Base-by-base conservation (phyloP, 2,113 vertebrate species). In the human (Homo sapiens) region DNA sequence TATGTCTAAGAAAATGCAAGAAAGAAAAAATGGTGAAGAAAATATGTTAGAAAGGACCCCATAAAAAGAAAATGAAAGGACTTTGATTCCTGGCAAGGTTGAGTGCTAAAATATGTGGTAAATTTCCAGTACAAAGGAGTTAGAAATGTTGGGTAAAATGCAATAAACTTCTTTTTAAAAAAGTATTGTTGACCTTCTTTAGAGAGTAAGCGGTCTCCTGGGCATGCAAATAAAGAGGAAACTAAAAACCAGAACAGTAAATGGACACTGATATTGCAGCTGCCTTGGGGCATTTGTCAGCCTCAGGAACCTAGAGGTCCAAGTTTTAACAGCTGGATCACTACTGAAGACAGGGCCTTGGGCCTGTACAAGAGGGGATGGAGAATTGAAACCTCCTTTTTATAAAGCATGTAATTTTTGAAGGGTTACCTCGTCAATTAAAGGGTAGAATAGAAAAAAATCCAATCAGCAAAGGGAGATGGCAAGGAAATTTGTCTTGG, bases 91-190 rank as follows among this genome's bases (percentile, higher is more conserved):
- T 91, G 85, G n/a, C 72, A 75, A 87, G 23, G 22, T 82, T 82
- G 16, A 70, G 7, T 89, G 52, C 45, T 82, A 68, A 89, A 95
- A 91, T 20, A 38, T 89, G 87, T 97, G 43, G 94, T 92, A 92
- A 89, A 17, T 32, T 73, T 93, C 75, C 43, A 35, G n/a, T 68
- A 89, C 23, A 93, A 64, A 95, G 30, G 40, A 87, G 27, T 52
- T 64, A 80, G 68, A 88, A 96, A 90, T 90, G 9, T 38, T 88
- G 45, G 73, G 43, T 94, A 73, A 89, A 87, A 78, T 93, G 32
- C 70, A 95, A 95, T 96, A 94, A 96, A 96, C 38, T 82, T 97
- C 61, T 55, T 95, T 93, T 93, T 91, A 86, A 89, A 89, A 89
- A 75, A 90, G 50, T 80, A 87, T 92, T 90, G 61, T 93, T 92